phyloP scores from a whole-genome alignment of 2,797 vertebrate species.

The Anabas testudineus region DNA sequence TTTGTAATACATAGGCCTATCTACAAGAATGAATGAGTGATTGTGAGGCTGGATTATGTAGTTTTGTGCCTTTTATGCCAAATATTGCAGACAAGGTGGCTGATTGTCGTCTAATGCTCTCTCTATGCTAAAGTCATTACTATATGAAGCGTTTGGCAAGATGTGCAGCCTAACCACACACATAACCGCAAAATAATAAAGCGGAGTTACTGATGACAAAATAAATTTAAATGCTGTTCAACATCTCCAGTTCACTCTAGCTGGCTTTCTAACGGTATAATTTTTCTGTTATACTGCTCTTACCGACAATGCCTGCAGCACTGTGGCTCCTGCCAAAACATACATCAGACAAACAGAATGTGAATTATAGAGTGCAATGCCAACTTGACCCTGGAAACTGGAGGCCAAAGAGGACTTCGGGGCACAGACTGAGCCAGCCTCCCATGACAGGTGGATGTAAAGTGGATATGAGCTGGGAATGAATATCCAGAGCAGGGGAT shows the following conservation, averaged over 20 bases:
- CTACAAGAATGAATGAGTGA: neutral
- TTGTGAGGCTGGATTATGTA: too few species aligned
- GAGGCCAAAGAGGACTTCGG: conserved; percentile 39
- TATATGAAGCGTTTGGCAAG: conserved; percentile 21
- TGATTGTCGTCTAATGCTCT: neutral
- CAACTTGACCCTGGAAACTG: conserved; percentile 59
- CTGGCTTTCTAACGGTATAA: conserved; percentile 35
- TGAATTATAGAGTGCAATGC: conserved; percentile 46
- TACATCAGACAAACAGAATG: conserved; percentile 45
- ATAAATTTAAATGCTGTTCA: conserved; percentile 27
- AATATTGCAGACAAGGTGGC: conserved; percentile 10
- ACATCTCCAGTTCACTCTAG: conserved; percentile 12
- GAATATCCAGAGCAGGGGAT: conserved; percentile 18
- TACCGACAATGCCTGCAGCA: conserved; percentile 28
- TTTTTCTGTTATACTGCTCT: conserved; percentile 40
- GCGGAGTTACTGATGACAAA: conserved; percentile 33
- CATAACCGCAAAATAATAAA: conserved; percentile 36
- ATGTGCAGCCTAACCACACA: conserved; percentile 21
- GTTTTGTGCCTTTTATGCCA: too few species aligned
- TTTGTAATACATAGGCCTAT: too few species aligned
- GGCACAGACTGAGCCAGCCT: conserved; percentile 33
- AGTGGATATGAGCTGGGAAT: conserved; percentile 43
- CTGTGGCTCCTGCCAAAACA: conserved; percentile 41
- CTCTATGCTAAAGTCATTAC: conserved; percentile 20
- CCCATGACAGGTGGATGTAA: conserved; percentile 63